Evolutionary conservation across 1,140 invertebrate species (phyloP), one percentile per base, ranked within the genome.

Genomic region (Dreissena polymorpha): DNA sequence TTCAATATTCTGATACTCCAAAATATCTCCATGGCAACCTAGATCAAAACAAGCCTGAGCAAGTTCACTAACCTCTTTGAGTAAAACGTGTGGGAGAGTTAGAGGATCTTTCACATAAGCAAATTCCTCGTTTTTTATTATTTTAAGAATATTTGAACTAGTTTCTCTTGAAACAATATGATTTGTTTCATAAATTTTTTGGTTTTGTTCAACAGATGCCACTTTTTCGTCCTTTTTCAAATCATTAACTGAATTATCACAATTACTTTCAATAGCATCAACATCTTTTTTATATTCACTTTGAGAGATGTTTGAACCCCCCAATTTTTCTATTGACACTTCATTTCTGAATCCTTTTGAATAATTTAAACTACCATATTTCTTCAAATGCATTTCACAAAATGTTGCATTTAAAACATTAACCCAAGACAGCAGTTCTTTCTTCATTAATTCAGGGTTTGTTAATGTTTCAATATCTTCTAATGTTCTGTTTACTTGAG

Each of bases 41-140:
- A 83, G 53, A 74, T 83, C 81, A 83, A 83, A 83, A 63, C 73
- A 83, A 25, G 81, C 81, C 29, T 76, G 73, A 51, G 57, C 65
- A 12, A 83, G 50, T 70, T 83, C 73, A 63, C 51, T 60, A 10
- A 83, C 81, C 49, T 69, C n/a, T 23, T 57, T 21, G n/a, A 83
- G 39, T 13, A 76, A n/a, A 68, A 69, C 23, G 10, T 18, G 29
- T n/a, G 72, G 49, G 53, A 83, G 23, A 51, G 10, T 27, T 29
- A 83, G 29, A 21, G 81, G 81, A 50, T 83, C 81, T 51, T 53
- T 75, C 0, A 71, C 64, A 53, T 76, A 69, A 64, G 72, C 75
- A n/a, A 76, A 83, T 16, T 67, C 49, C 50, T 53, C 18, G 18
- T 51, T 39, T 21, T 51, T 68, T 16, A 76, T 49, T 13, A 57